Evolutionary conservation across 2,113 vertebrate genomes (phyloP).

Genomic region (Petroica traversi): DNA sequence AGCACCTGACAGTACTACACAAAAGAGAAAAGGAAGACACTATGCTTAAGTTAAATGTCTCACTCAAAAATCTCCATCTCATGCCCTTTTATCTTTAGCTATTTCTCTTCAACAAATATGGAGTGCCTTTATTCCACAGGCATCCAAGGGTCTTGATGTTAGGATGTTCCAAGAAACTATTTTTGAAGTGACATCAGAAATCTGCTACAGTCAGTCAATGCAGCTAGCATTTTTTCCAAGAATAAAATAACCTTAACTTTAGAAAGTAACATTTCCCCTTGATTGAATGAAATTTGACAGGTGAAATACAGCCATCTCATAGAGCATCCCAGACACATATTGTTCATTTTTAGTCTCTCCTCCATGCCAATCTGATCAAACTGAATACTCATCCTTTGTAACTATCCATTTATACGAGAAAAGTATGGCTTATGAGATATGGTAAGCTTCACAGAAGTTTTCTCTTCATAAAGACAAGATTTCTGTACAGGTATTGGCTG

Average conservation of each 20-base stretch:
- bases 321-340: not conserved
- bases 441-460: not conserved
- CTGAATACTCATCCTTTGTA: not conserved
- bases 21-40: not conserved
- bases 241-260: not conserved
- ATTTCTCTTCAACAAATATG: not conserved
- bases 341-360: not conserved
- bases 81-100: not conserved
- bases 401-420: not conserved
- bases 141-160: not conserved
- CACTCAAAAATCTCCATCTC: not conserved
- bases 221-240: not conserved
- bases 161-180: not conserved
- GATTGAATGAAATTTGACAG: not conserved
- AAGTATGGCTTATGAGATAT: not conserved
- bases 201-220: not conserved
- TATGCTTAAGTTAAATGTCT: not conserved
- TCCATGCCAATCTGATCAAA: fast-evolving
- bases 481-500: not conserved
- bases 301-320: not conserved
- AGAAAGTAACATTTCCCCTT: not conserved
- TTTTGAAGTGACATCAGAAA: not conserved
- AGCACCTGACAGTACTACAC: not conserved
- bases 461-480: not conserved
- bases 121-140: not conserved